Base-by-base conservation (phyloP, 1,140 invertebrate species). In the Metaphire vulgaris region DNA sequence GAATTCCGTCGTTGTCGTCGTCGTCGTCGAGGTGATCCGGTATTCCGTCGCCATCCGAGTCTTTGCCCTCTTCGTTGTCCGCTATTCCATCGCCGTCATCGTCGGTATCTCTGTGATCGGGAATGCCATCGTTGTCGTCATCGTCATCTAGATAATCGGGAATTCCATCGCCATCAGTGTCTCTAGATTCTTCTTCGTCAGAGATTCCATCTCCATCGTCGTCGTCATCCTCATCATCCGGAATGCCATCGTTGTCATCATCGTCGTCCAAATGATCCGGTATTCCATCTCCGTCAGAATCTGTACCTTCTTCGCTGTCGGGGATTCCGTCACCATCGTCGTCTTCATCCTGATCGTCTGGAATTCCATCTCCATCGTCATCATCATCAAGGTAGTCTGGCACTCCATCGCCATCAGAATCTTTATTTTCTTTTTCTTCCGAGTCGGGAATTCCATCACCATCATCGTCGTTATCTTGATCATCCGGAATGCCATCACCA, bases 321-420 rank as follows among this genome's bases (percentile, higher is more conserved):
- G 83, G 83, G 64, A 85, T 82, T 16, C 83, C 83, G 80, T 85
- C 83, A 26, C 74, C 74, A 64, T 84, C 72, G 74, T 82, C 82
- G 32, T 81, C 81, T 75, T 85, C 81, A 32, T 80, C 81, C 16
- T 79, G 67, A 76, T 77, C 32, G 72, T 82, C 80, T 12, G 82
- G 82, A 32, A 82, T 82, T 73, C 81, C 82, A 79, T 85, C 84
- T 66, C 82, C 81, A 70, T 84, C 83, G 68, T 81, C 76, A 76
- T 85, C 82, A 14, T 77, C 75, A 78, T 82, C 34, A 70, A 83
- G 80, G 16, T 82, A 80, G 70, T 84, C 81, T 71, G 77, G 66
- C 72, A 81, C 77, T n/a, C 41, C 73, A 78, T 83, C 82, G 56
- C 77, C 78, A 75, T 83, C 81, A n/a, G 76, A 65, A 76, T 74